Evolutionary conservation across 2,113 vertebrate species (phyloP), one percentile per base, ranked within the genome.

Genomic region (Pica pica): DNA sequence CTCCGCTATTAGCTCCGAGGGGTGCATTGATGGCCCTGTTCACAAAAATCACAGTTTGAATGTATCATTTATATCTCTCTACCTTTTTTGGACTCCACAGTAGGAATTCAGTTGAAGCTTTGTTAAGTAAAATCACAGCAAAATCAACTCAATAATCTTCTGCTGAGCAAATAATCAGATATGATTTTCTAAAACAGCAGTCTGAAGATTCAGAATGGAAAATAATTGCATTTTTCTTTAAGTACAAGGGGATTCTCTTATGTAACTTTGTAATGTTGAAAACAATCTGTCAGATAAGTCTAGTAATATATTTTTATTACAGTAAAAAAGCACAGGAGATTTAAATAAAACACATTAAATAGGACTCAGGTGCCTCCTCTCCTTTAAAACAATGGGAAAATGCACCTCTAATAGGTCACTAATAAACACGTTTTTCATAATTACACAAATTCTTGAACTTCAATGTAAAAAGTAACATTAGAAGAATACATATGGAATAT

Each of bases 11-110:
- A 99, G 99, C 99, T 99, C 99, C 49, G 99, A 99, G 98, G 99
- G 99, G 99, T 99, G 99, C 99, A 99, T 99, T 96, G 99, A 99
- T 98, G 99, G 99, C 98, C 99, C 99, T 99, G 99, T 98, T 99
- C 99, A 98, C 98, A 98, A 98, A 99, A 99, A 99, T 99, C 98
- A 99, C 98, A 99, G 98, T 98, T 97, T 99, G 98, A 99, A 98
- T 98, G 98, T 98, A 98, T 98, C 98, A 99, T 99, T 99, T 99
- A 98, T 98, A 98, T 98, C 97, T 97, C 98, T 97, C 98, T 98
- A 98, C 98, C 98, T 98, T 98, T 98, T 98, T 98, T 97, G 98
- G 98, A 98, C 98, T 98, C 98, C 99, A 97, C 99, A 98, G 99
- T 98, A 98, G 98, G 98, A 99, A 99, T 98, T 98, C 97, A 97